Conservation (phyloP, 2,888 invertebrate genomes). For the Lasioglossum lativentre region DNA sequence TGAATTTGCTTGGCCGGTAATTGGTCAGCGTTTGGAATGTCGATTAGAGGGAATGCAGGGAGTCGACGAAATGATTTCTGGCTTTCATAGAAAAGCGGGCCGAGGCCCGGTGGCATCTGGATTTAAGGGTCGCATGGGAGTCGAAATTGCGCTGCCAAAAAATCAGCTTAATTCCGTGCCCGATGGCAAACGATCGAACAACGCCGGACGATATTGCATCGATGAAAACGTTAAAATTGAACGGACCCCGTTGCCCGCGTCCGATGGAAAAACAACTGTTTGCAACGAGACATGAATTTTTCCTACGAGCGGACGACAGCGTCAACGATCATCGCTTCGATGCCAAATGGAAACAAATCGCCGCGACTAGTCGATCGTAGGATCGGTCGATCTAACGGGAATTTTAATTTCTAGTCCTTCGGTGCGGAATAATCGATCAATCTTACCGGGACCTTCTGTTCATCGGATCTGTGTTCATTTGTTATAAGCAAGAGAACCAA, state of each 20-base stretch:
- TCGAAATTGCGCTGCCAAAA: slow-evolving; percentile 29
- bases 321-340: neutral
- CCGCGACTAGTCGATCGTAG: neutral
- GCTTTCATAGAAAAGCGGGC: slow-evolving; percentile 3
- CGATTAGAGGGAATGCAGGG: slow-evolving; percentile 48
- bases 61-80: slow-evolving; percentile 55
- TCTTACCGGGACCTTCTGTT: neutral
- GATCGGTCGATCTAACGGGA: neutral
- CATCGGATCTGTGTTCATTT: too few relatives aligned
- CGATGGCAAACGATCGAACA: neutral
- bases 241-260: slow-evolving; percentile 3
- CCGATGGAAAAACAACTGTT: slow-evolving; percentile 11
- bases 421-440: neutral
- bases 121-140: slow-evolving; percentile 26
- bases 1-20: slow-evolving; percentile 71
- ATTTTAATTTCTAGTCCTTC: neutral
- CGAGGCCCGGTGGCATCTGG: slow-evolving; percentile 23
- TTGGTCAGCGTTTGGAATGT: slow-evolving; percentile 70
- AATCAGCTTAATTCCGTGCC: slow-evolving; percentile 7
- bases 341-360: slow-evolving; percentile 4
- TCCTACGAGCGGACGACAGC: neutral
- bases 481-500: too few relatives aligned
- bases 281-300: slow-evolving; percentile 32
- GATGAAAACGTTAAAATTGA: slow-evolving; percentile 53
- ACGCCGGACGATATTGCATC: slow-evolving; percentile 17